Evolutionary conservation across 2,113 vertebrate genomes (phyloP), one percentile per base, ranked within the genome.

Genomic region (Phoxinus phoxinus): DNA sequence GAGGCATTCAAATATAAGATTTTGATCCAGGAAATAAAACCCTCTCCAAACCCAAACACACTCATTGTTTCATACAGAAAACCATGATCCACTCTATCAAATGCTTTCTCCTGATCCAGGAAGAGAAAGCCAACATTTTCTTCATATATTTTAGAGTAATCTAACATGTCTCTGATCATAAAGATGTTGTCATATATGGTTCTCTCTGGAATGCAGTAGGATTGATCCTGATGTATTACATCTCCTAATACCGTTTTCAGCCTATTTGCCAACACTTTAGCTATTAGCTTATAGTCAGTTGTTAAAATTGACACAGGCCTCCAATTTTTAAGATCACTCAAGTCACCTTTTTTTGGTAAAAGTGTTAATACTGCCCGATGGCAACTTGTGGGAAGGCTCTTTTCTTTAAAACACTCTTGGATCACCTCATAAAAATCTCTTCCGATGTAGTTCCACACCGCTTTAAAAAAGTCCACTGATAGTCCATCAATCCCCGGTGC

Each of bases 361-460:
- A 44, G 9, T 44, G 41, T 44, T 44, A 9, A 44, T 37, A 73
- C 71, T 12, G 37, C 71, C 23, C 23, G 11, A 44, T 44, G 69
- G 1, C 35, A 44, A 12, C 37, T 72, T 41, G 3, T 72, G 69
- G 35, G 69, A 73, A 73, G 19, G 35, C 67, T 17, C 21, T 71
- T 41, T 71, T 71, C 30, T 41, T 71, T 37, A 71, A 71, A 71
- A 71, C 67, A 72, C 9, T 72, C 69, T 41, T 44, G 71, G 4
- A 15, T 3, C 23, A 46, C 71, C 8, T 13, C 37, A 72, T 44
- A 46, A 73, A 73, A 44, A 21, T 72, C 3, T 72, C n/a, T 72
- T 72, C 19, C 19, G 3, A 44, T n/a, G 35, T 13, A 23, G 7
- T n/a, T n/a, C 56, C 56, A 58, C 21, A n/a, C 7, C 23, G 56